phyloP scores from a whole-genome alignment of 2,888 invertebrate genomes.

The Crocallis elinguaria region DNA sequence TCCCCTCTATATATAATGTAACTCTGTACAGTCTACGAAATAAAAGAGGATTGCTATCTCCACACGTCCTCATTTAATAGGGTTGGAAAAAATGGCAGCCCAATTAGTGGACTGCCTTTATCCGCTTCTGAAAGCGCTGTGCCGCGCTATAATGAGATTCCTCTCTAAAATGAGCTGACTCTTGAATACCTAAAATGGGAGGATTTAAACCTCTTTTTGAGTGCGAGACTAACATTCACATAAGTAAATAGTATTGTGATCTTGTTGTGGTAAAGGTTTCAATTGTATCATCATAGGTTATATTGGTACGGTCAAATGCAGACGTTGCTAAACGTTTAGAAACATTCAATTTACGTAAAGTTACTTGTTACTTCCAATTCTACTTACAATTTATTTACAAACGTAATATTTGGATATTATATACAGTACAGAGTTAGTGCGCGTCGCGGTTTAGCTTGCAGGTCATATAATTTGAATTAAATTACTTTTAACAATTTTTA shows the following conservation, averaged over 20 bases:
- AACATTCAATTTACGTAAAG: no score
- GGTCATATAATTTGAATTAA: no score
- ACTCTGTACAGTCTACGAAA: no score
- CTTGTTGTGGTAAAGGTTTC: background rate
- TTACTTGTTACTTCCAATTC: no score
- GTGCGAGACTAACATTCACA: background rate
- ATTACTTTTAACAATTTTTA: no score
- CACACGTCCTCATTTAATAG: conserved; percentile 16
- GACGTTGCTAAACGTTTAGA: no score
- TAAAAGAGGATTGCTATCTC: conserved; percentile 20
- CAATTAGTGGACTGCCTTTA: conserved; percentile 24
- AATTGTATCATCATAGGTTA: background rate
- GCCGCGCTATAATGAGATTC: conserved; percentile 30
- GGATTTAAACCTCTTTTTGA: conserved; percentile 13
- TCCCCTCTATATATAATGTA: background rate
- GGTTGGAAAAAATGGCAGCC: conserved; percentile 13
- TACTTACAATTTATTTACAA: no score
- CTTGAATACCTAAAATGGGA: conserved; percentile 27
- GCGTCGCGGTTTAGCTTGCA: no score
- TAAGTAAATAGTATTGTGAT: background rate
- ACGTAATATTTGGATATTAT: no score
- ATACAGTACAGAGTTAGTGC: no score
- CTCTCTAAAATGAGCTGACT: conserved; percentile 26
- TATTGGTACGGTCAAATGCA: no score
- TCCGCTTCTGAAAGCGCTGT: conserved; percentile 9